A percentile compares a stretch with the other conserved stretches of the same genome.
Evolutionary conservation across 2,888 invertebrate species (phyloP).

Genomic region (Amphimallon solstitiale): DNA sequence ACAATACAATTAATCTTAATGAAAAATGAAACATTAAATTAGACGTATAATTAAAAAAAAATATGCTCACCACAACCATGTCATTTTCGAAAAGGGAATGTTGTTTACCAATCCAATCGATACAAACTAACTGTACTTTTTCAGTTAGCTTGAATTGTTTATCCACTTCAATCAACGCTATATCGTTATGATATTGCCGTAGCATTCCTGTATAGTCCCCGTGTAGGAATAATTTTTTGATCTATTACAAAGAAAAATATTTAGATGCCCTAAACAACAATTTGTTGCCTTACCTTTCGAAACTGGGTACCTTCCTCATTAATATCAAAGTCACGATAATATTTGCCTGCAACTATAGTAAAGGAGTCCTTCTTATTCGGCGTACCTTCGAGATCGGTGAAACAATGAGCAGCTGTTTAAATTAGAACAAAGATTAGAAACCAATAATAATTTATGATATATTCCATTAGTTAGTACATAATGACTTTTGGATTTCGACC

Average conservation of each 20-base stretch:
- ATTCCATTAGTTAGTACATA: too few species aligned
- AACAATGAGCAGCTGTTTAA: slow-evolving; percentile 52
- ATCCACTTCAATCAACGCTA: slow-evolving; percentile 56
- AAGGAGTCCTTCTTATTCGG: slow-evolving; percentile 36
- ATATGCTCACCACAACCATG: slow-evolving; percentile 48
- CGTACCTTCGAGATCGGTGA: slow-evolving; percentile 44
- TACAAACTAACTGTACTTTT: slow-evolving; percentile 59
- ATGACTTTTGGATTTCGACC: too few species aligned
- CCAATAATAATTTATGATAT: too few species aligned
- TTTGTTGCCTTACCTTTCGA: slow-evolving; percentile 8
- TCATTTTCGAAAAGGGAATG: too few species aligned
- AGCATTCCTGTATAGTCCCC: slow-evolving; percentile 48
- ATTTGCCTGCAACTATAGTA: slow-evolving; percentile 56
- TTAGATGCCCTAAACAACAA: neutral
- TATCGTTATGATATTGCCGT: slow-evolving; percentile 53
- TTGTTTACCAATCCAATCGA: slow-evolving; percentile 52
- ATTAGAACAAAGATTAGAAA: neutral
- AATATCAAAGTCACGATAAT: slow-evolving; percentile 50
- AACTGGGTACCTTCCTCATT: slow-evolving; percentile 42
- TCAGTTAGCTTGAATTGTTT: slow-evolving; percentile 51
- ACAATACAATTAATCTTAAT: too few species aligned
- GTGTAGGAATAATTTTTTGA: slow-evolving; percentile 46
- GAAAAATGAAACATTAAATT: neutral
- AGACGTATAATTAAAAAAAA: neutral
- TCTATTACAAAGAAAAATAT: slow-evolving; percentile 39